phyloP scores from a whole-genome alignment of 2,113 vertebrate species.

The Petroica traversi region DNA sequence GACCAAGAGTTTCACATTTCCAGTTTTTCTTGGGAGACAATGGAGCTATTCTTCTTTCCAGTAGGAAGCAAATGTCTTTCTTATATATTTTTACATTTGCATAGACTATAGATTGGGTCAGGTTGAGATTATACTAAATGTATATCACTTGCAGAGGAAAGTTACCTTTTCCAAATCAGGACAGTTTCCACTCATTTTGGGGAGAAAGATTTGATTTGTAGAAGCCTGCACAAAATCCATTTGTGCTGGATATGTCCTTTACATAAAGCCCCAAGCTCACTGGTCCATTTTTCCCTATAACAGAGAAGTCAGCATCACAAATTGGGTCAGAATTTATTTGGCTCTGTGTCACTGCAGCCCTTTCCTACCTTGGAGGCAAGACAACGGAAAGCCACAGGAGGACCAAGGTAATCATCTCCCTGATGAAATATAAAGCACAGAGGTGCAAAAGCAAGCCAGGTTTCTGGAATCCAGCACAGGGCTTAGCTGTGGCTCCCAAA shows the following conservation, averaged over 20 bases:
- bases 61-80: background rate
- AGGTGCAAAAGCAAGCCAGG: background rate
- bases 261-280: background rate
- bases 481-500: background rate
- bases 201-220: background rate
- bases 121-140: background rate
- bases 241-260: background rate
- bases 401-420: background rate
- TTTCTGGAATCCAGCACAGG: background rate
- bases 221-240: background rate
- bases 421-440: background rate
- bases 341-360: background rate
- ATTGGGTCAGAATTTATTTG: background rate
- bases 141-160: background rate
- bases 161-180: background rate
- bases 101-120: background rate
- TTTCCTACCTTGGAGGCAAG: background rate
- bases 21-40: background rate
- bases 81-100: constrained; percentile 4
- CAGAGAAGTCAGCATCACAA: background rate
- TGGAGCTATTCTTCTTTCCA: background rate
- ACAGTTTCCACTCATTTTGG: background rate
- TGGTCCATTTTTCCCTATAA: background rate
- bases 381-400: background rate
- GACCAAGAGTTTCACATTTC: background rate